These are phyloP conservation scores for Cataglyphis cursor DNA, from an alignment of 2,888 invertebrate species.

Conservation along the genomic window DNA sequence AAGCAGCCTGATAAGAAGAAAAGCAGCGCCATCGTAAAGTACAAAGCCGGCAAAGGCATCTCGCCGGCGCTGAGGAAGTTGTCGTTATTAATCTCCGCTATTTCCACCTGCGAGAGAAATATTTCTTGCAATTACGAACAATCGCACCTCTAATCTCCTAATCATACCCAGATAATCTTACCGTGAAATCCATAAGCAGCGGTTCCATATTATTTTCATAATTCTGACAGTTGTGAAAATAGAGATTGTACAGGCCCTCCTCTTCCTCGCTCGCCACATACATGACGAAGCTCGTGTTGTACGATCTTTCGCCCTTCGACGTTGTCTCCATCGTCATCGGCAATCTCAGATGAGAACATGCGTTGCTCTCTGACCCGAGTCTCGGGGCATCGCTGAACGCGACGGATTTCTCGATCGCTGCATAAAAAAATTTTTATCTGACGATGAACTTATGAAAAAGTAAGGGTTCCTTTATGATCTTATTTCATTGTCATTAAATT, in stretches of 20 bases:
- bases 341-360: slow-evolving; percentile 85
- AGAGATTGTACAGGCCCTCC: slow-evolving; percentile 97
- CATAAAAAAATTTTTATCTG: slow-evolving; percentile 30
- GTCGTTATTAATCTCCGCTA: slow-evolving; percentile 94
- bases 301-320: slow-evolving; percentile 88
- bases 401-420: slow-evolving; percentile 68
- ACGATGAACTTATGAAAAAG: not conserved
- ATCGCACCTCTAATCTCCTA: not conserved
- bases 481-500: not conserved
- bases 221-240: slow-evolving; percentile 97
- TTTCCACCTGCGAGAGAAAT: slow-evolving; percentile 90
- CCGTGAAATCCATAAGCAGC: slow-evolving; percentile 91
- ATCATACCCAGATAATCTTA: slow-evolving; percentile 84
- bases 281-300: slow-evolving; percentile 92
- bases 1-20: slow-evolving; percentile 96
- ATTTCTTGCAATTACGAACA: not conserved
- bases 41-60: slow-evolving; percentile 97
- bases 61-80: slow-evolving; percentile 98
- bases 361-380: slow-evolving; percentile 50
- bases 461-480: not conserved
- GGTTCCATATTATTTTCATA: slow-evolving; percentile 87
- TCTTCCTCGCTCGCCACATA: slow-evolving; percentile 92
- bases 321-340: slow-evolving; percentile 88
- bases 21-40: slow-evolving; percentile 96
- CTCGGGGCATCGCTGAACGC: slow-evolving; percentile 53